These are phyloP conservation scores for Melanotaenia parkinsoni DNA, from an alignment of 2,797 vertebrate species.

Conservation along the genomic window DNA sequence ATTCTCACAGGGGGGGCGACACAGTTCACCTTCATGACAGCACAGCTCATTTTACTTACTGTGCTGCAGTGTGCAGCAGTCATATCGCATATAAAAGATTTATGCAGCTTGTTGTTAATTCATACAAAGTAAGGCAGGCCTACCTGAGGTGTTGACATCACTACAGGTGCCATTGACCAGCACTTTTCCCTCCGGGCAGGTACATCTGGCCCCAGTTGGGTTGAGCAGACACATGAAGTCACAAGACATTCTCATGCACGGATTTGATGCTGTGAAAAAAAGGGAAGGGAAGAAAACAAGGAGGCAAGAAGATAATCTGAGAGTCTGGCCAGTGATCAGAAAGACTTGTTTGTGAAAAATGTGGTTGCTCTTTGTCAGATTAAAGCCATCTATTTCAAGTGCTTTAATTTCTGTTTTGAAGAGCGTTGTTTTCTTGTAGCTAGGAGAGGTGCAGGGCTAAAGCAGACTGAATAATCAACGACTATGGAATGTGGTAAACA, in stretches of 20 bases:
- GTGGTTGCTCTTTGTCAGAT: slow-evolving; percentile 21
- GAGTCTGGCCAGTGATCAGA: slow-evolving; percentile 20
- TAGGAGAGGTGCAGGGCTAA: slow-evolving; percentile 20
- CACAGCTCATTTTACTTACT: slow-evolving; percentile 35
- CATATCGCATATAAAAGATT: slow-evolving; percentile 11
- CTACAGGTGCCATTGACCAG: slow-evolving; percentile 92
- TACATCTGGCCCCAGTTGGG: slow-evolving; percentile 91
- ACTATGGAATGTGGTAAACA: slow-evolving; percentile 17
- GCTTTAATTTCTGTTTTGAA: slow-evolving; percentile 47
- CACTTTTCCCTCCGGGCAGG: slow-evolving; percentile 94
- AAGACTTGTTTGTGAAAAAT: slow-evolving; percentile 19
- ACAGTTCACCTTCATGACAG: slow-evolving; percentile 88
- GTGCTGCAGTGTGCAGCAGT: slow-evolving; percentile 16
- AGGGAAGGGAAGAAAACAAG: neutral
- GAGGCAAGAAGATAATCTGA: slow-evolving; percentile 26
- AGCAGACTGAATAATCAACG: slow-evolving; percentile 49
- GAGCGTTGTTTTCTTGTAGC: slow-evolving; percentile 32
- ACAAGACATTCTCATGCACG: slow-evolving; percentile 90
- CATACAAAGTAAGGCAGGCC: neutral
- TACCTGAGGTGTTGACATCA: slow-evolving; percentile 90
- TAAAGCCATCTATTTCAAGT: slow-evolving; percentile 44
- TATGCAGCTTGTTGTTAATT: neutral
- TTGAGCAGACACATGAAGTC: slow-evolving; percentile 98
- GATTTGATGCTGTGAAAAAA: slow-evolving; percentile 87
- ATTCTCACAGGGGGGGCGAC: slow-evolving; percentile 93